These are phyloP conservation scores for Drosophila rubida DNA, from an alignment of 2,888 invertebrate genomes.

Conservation along the genomic window DNA sequence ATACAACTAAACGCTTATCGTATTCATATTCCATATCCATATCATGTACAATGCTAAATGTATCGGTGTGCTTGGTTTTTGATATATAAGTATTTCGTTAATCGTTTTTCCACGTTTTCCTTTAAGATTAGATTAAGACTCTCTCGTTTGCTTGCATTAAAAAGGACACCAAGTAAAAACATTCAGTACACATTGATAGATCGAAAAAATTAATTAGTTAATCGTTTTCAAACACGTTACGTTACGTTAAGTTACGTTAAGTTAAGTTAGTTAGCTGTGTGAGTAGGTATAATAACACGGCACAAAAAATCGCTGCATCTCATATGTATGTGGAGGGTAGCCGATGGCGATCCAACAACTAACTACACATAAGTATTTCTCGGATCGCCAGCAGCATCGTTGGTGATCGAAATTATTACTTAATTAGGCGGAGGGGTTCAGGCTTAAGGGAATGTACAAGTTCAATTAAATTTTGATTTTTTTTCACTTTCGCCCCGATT, in stretches of 20 bases:
- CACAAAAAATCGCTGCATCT: slow-evolving; percentile 8
- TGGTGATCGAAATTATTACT: slow-evolving; percentile 45
- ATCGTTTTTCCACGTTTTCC: neutral
- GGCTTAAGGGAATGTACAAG: slow-evolving; percentile 54
- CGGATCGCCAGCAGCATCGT: slow-evolving; percentile 34
- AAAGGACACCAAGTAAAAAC: slow-evolving; percentile 75
- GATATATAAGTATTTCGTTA: slow-evolving; percentile 61
- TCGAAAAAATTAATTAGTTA: slow-evolving; percentile 34
- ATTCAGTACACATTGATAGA: slow-evolving; percentile 67
- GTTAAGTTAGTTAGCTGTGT: slow-evolving; percentile 8
- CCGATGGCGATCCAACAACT: slow-evolving; percentile 22
- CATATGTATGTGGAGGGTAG: slow-evolving; percentile 21
- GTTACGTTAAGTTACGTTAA: slow-evolving; percentile 12
- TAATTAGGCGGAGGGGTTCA: slow-evolving; percentile 16
- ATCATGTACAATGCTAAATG: slow-evolving; percentile 64
- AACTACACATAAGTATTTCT: neutral
- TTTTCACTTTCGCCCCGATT: slow-evolving; percentile 17
- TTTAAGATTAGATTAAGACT: slow-evolving; percentile 36
- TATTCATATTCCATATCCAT: slow-evolving; percentile 34
- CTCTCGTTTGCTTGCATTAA: slow-evolving; percentile 27
- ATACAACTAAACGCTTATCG: slow-evolving; percentile 46
- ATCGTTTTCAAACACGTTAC: slow-evolving; percentile 6
- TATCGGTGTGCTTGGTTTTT: slow-evolving; percentile 79
- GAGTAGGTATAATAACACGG: slow-evolving; percentile 2
- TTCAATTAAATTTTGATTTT: neutral